Conservation (phyloP, 2,113 vertebrate species). For the Acanthisitta chloris region DNA sequence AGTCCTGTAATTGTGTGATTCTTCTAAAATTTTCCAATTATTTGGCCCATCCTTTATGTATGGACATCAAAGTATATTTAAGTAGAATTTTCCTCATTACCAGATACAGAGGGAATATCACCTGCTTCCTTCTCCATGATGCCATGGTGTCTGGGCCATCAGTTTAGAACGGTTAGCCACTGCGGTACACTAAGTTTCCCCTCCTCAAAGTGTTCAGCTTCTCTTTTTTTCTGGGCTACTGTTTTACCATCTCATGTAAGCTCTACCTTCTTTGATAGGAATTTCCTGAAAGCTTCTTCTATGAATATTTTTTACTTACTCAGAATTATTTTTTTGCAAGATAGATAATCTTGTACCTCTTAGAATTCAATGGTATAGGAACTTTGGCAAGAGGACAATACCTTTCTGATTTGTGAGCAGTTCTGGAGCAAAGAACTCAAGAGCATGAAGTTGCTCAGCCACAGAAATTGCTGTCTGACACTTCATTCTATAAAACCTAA, state of each 20-base stretch:
- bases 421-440: background rate
- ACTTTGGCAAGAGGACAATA: background rate
- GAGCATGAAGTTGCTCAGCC: background rate
- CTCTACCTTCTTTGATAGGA: background rate
- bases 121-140: background rate
- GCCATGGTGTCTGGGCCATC: background rate
- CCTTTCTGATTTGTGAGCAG: background rate
- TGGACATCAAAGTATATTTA: background rate
- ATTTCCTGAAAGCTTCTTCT: background rate
- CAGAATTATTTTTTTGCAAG: background rate
- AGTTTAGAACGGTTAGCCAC: background rate
- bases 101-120: background rate
- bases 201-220: background rate
- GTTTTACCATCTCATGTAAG: background rate
- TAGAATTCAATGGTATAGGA: background rate
- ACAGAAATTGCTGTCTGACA: background rate
- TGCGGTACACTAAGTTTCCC: background rate
- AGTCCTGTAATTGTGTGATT: background rate
- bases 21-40: background rate
- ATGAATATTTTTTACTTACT: background rate
- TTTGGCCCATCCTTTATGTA: background rate
- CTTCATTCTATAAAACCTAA: background rate
- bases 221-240: background rate
- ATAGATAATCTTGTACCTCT: background rate
- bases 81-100: background rate